Evolutionary conservation across 2,113 vertebrate genomes (phyloP).

Genomic region (Grus americana): DNA sequence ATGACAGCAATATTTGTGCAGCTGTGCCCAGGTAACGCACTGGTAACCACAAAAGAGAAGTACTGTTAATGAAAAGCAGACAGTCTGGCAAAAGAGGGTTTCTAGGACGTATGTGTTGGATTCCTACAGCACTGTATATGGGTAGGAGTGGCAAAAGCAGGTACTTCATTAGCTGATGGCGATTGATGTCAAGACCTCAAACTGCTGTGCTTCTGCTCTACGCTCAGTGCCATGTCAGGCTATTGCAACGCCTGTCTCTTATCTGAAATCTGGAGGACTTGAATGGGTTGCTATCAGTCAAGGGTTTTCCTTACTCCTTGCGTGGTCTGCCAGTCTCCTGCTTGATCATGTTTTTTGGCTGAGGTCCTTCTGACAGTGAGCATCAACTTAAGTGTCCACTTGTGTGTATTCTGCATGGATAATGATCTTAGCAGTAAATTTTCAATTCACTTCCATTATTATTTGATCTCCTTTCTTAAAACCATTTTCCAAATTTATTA

Average conservation of each 20-base stretch:
- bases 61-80: not conserved
- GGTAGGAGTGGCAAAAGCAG: not conserved
- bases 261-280: not conserved
- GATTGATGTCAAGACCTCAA: not conserved
- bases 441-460: fast-evolving
- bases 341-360: not conserved
- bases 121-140: not conserved
- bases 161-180: not conserved
- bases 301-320: not conserved
- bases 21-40: not conserved
- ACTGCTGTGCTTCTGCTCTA: not conserved
- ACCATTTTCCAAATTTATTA: not conserved
- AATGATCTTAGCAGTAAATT: not conserved
- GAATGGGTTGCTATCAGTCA: not conserved
- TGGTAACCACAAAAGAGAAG: not conserved
- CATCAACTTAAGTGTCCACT: not conserved
- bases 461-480: not conserved
- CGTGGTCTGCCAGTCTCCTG: not conserved
- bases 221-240: not conserved
- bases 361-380: not conserved
- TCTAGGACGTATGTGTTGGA: not conserved
- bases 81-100: not conserved
- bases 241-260: not conserved
- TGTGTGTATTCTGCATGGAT: not conserved
- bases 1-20: not conserved